Conservation (phyloP, 1,140 invertebrate species). For the Panonychus citri region DNA sequence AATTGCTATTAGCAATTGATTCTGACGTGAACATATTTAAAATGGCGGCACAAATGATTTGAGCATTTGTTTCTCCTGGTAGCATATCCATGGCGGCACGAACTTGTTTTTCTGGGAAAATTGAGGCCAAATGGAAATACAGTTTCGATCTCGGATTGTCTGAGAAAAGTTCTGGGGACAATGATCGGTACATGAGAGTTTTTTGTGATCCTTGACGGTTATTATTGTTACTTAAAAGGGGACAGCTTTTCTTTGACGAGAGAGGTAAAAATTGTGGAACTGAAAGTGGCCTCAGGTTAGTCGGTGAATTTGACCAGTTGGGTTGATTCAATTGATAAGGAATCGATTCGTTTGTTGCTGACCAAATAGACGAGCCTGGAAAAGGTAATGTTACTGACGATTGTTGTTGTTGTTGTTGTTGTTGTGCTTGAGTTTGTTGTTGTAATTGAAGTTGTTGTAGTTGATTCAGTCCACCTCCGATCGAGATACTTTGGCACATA, state of each 20-base stretch:
- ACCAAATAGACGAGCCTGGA: background rate
- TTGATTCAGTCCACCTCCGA: no score
- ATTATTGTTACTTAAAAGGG: slow-evolving; percentile 19
- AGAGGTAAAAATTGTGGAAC: background rate
- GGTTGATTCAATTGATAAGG: background rate
- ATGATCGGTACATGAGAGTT: slow-evolving; percentile 12
- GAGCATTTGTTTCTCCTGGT: slow-evolving; percentile 62
- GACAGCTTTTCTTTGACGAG: background rate
- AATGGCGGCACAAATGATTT: slow-evolving; percentile 66
- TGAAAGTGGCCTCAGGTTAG: background rate
- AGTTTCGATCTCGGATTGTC: slow-evolving; percentile 12
- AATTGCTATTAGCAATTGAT: no score
- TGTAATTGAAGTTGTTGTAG: no score
- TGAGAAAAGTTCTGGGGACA: slow-evolving; percentile 15
- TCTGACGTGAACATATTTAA: slow-evolving; percentile 29
- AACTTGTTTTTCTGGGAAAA: slow-evolving; percentile 72
- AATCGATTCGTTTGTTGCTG: background rate
- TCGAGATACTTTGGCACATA: slow-evolving; percentile 19
- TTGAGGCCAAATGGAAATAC: slow-evolving; percentile 56
- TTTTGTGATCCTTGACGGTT: background rate
- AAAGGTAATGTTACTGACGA: background rate
- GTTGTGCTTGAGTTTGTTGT: no score
- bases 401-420: no score
- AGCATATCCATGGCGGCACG: slow-evolving; percentile 52
- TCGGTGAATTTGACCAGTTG: background rate